Conservation (phyloP, 1,140 invertebrate species). For the Procambarus clarkii region DNA sequence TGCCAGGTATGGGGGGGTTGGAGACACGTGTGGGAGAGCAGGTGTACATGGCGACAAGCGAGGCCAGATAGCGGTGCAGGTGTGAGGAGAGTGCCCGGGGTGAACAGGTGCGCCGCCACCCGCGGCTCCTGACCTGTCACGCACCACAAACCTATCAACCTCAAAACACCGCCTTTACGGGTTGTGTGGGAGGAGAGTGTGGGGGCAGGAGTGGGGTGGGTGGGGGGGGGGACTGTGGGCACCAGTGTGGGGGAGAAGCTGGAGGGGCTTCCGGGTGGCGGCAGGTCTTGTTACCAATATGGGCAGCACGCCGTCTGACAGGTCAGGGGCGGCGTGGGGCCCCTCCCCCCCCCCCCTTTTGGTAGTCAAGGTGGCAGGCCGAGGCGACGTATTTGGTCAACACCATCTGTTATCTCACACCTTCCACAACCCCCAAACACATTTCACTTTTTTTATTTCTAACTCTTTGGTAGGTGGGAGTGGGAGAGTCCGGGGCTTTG, state of each 20-base stretch:
- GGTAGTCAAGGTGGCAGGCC: slow-evolving; percentile 31
- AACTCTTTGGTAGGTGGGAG: slow-evolving; percentile 9
- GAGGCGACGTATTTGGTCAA: slow-evolving; percentile 19
- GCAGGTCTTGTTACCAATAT: slow-evolving; percentile 39
- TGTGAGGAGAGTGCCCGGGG: background rate
- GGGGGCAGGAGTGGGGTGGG: background rate
- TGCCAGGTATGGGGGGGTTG: background rate
- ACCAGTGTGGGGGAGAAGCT: background rate
- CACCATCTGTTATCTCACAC: slow-evolving; percentile 48
- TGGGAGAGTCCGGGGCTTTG: background rate
- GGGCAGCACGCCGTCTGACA: slow-evolving; percentile 36
- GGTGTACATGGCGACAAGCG: background rate
- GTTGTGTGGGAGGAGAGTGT: background rate
- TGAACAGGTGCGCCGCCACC: slow-evolving; percentile 12
- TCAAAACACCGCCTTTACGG: no score
- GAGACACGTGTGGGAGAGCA: background rate
- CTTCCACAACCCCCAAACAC: background rate
- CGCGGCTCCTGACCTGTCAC: background rate
- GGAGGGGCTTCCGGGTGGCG: slow-evolving; percentile 12
- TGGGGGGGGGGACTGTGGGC: background rate
- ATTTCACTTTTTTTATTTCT: background rate
- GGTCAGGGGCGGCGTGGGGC: slow-evolving; percentile 32
- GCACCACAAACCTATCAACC: no score
- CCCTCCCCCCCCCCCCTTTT: slow-evolving; percentile 26
- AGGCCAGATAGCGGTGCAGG: background rate